Percentiles rank a stretch among this genome's conserved stretches.
Conservation (phyloP, 1,140 invertebrate genomes). For the Nautilus pompilius region DNA sequence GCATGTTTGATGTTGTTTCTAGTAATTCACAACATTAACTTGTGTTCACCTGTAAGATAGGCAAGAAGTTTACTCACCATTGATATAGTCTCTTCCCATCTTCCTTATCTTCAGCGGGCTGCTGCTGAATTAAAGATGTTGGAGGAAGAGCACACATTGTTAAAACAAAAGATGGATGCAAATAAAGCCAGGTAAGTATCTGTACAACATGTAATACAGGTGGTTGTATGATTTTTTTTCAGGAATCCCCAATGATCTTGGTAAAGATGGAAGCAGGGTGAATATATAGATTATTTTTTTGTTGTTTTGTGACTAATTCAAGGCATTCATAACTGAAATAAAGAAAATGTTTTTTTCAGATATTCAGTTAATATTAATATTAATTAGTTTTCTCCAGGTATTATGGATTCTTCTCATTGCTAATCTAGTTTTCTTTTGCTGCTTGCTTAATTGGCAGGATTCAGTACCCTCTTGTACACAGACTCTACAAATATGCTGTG, state of each 20-base stretch:
- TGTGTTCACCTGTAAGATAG: not conserved
- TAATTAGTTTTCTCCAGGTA: too few relatives aligned
- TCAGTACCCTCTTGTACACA: too few relatives aligned
- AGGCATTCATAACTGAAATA: too few relatives aligned
- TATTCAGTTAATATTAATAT: too few relatives aligned
- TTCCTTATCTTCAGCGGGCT: slow-evolving; percentile 32
- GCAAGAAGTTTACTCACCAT: not conserved
- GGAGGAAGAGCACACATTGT: slow-evolving; percentile 40
- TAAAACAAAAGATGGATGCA: slow-evolving; percentile 52
- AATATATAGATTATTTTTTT: too few relatives aligned
- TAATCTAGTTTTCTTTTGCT: too few relatives aligned
- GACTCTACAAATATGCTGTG: too few relatives aligned
- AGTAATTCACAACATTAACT: not conserved
- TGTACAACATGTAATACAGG: not conserved
- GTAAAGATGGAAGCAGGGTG: too few relatives aligned
- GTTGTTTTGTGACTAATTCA: too few relatives aligned
- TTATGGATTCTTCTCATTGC: too few relatives aligned
- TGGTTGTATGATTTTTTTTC: slow-evolving; percentile 5
- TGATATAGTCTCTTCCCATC: not conserved
- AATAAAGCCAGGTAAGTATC: slow-evolving; percentile 46
- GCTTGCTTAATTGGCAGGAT: too few relatives aligned
- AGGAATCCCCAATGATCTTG: not conserved
- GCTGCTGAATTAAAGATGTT: slow-evolving; percentile 43
- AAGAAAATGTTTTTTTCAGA: too few relatives aligned
- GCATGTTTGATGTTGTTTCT: not conserved